Percentiles rank a stretch among this genome's conserved stretches.
Evolutionary conservation across 2,113 vertebrate species (phyloP).

Genomic region (Heterochromis multidens): DNA sequence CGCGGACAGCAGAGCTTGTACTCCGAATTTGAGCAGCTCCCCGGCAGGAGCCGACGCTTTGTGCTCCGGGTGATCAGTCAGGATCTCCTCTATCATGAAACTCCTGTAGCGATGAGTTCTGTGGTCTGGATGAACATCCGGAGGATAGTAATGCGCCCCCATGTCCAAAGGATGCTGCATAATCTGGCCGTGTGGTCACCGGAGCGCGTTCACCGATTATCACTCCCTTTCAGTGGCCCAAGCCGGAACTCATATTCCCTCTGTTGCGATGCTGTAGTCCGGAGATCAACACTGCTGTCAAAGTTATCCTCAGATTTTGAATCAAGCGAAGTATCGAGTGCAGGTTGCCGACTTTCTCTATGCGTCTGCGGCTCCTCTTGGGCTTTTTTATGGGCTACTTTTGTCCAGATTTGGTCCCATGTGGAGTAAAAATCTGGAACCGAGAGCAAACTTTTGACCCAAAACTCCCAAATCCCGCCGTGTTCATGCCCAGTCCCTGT

Average conservation of each 20-base stretch:
- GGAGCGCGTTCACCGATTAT: not conserved
- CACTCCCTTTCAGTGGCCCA: slow-evolving; percentile 25
- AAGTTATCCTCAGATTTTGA: slow-evolving; percentile 15
- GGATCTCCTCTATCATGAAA: slow-evolving; percentile 98
- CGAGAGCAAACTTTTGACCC: not conserved
- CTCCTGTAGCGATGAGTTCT: slow-evolving; percentile 95
- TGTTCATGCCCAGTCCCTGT: slow-evolving; percentile 20
- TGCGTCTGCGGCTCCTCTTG: not conserved
- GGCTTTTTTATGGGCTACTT: not conserved
- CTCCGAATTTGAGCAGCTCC: slow-evolving; percentile 93
- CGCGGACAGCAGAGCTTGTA: slow-evolving; percentile 88
- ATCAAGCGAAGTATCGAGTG: not conserved
- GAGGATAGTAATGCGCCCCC: slow-evolving; percentile 84
- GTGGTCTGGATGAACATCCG: slow-evolving; percentile 85
- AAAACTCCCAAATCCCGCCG: not conserved
- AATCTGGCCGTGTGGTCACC: slow-evolving; percentile 40
- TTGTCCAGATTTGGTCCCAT: not conserved
- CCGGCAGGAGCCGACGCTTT: slow-evolving; percentile 83
- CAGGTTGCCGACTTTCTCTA: not conserved
- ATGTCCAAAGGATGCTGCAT: slow-evolving; percentile 92
- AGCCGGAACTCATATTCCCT: slow-evolving; percentile 32
- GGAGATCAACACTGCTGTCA: not conserved
- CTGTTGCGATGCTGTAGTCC: not conserved
- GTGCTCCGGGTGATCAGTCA: slow-evolving; percentile 88
- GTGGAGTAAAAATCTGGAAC: not conserved